These are phyloP conservation scores for Parochlus steinenii DNA, from an alignment of 2,888 invertebrate species.

Conservation along the genomic window DNA sequence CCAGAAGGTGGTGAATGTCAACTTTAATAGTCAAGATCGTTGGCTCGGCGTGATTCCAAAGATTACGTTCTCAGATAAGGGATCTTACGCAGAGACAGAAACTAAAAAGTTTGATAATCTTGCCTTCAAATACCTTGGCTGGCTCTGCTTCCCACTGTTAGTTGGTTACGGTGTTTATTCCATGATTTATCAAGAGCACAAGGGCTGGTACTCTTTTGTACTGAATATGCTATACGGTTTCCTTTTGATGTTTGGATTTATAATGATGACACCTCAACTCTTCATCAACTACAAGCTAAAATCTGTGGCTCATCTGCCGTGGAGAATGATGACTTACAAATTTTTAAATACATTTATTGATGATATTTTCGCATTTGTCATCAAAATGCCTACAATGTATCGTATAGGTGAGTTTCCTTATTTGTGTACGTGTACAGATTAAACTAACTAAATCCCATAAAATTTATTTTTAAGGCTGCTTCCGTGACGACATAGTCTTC, in stretches of 20 bases:
- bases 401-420: conserved; percentile 95
- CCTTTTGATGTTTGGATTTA: conserved; percentile 94
- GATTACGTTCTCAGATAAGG: conserved; percentile 76
- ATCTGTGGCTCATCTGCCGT: conserved; percentile 97
- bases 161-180: conserved; percentile 92
- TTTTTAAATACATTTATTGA: conserved; percentile 99
- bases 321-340: conserved; percentile 99
- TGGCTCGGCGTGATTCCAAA: conserved; percentile 66
- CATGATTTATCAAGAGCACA: conserved; percentile 87
- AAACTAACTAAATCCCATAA: background rate
- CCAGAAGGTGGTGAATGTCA: conserved; percentile 83
- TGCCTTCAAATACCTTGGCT: conserved; percentile 92
- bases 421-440: conserved; percentile 32
- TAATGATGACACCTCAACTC: conserved; percentile 99
- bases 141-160: conserved; percentile 87
- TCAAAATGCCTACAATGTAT: conserved; percentile 99
- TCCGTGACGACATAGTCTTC: conserved; percentile 71
- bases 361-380: conserved; percentile 99
- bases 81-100: conserved; percentile 87
- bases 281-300: conserved; percentile 99
- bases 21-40: conserved; percentile 53
- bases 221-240: conserved; percentile 96
- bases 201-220: conserved; percentile 98
- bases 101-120: conserved; percentile 88
- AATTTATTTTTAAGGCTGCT: background rate